Evolutionary conservation across 1,140 invertebrate species (phyloP).

Genomic region (Plectrocnemia conspersa): DNA sequence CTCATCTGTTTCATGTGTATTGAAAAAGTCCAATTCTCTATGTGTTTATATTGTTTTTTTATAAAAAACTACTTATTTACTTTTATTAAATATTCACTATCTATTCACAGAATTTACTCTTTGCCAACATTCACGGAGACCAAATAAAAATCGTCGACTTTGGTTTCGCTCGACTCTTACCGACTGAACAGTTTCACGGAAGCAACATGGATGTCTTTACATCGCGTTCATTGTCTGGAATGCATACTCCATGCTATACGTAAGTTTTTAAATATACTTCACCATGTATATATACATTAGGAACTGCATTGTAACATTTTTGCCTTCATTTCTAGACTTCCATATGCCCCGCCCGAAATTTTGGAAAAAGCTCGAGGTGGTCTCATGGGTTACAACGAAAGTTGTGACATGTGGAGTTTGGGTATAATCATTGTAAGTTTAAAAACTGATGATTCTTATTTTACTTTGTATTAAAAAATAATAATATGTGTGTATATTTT

Average conservation of each 20-base stretch:
- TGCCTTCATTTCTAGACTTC: slow-evolving; percentile 36
- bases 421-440: slow-evolving; percentile 70
- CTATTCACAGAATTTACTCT: slow-evolving; percentile 30
- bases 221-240: slow-evolving; percentile 17
- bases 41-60: not conserved
- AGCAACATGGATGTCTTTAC: too few relatives aligned
- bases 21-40: not conserved
- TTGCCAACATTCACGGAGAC: slow-evolving; percentile 3
- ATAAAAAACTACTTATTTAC: not conserved
- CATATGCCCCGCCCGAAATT: slow-evolving; percentile 91
- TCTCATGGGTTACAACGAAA: slow-evolving; percentile 70
- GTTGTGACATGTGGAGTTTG: slow-evolving; percentile 89
- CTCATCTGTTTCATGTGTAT: too few relatives aligned
- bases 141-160: slow-evolving; percentile 32
- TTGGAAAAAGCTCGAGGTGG: slow-evolving; percentile 53
- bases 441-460: not conserved
- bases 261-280: slow-evolving; percentile 4
- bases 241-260: slow-evolving; percentile 32
- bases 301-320: slow-evolving; percentile 8
- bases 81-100: slow-evolving; percentile 5
- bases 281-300: not conserved
- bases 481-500: slow-evolving; percentile 22
- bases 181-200: not conserved
- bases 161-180: slow-evolving; percentile 28
- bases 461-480: not conserved